Conservation (phyloP, 2,113 vertebrate species). For the Aix galericulata region DNA sequence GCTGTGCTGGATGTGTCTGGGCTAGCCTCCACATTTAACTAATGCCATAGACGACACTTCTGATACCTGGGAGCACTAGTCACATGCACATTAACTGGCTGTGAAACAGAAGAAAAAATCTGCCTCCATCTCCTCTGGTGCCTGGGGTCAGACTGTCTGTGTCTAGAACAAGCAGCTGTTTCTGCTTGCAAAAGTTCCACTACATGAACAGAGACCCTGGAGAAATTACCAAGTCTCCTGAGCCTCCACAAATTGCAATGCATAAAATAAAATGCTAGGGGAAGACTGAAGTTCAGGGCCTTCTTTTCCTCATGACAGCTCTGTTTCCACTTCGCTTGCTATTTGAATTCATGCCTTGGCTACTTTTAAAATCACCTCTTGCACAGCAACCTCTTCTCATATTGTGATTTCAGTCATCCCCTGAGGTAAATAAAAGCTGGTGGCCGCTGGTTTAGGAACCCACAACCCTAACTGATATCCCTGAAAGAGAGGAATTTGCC, state of each 20-base stretch:
- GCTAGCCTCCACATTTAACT: neutral
- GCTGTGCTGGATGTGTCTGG: neutral
- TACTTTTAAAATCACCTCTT: slow-evolving; percentile 20
- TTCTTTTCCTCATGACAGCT: neutral
- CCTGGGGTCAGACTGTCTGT: neutral
- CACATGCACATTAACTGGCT: neutral
- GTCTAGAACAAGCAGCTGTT: neutral
- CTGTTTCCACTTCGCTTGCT: slow-evolving; percentile 14
- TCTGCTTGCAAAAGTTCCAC: neutral
- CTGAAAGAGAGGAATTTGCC: neutral
- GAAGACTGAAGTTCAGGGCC: neutral
- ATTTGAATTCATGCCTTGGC: neutral
- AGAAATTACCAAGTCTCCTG: slow-evolving; percentile 9
- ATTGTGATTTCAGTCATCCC: slow-evolving; percentile 7
- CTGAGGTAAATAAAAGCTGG: slow-evolving; percentile 10
- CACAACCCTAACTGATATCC: neutral
- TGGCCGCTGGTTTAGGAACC: neutral
- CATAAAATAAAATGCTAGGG: neutral
- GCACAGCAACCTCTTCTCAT: neutral
- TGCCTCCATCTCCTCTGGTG: neutral
- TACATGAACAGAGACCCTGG: neutral
- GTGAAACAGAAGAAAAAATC: neutral
- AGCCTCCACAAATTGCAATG: neutral
- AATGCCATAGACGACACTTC: neutral
- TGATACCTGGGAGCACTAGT: neutral